Conservation (phyloP, 2,888 invertebrate genomes). For the Lasioglossum villosulum region DNA sequence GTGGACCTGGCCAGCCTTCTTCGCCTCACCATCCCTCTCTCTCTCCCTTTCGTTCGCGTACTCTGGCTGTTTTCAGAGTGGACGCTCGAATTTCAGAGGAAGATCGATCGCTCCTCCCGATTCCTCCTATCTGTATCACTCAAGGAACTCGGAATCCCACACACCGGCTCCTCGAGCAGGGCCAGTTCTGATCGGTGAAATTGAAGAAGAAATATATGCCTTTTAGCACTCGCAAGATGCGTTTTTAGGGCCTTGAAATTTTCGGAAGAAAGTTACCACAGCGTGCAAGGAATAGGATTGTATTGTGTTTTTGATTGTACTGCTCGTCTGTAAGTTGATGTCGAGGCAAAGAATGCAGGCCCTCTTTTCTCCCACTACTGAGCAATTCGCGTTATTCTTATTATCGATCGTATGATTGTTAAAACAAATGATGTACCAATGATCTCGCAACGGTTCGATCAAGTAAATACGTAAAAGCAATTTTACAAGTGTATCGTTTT, state of each 20-base stretch:
- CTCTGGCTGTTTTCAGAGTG: constrained; percentile 5
- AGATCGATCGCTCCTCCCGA: neutral
- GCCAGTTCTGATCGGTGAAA: neutral
- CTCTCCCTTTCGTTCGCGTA: neutral
- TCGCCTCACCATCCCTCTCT: neutral
- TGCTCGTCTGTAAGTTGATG: too few species aligned
- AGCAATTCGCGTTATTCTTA: too few species aligned
- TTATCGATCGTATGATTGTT: too few species aligned
- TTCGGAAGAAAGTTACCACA: neutral
- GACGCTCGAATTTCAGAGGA: constrained; percentile 21
- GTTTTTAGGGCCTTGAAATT: neutral
- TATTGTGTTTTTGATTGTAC: too few species aligned
- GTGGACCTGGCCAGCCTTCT: constrained; percentile 16
- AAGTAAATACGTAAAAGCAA: too few species aligned
- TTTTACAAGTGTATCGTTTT: too few species aligned
- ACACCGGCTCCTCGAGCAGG: neutral
- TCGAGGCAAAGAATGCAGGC: too few species aligned
- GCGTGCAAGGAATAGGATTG: neutral
- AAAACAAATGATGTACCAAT: too few species aligned
- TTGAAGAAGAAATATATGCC: constrained; percentile 4
- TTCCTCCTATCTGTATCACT: constrained; percentile 8
- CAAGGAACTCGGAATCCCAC: neutral
- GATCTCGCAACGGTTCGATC: too few species aligned
- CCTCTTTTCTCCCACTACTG: too few species aligned
- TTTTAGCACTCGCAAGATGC: neutral